A percentile compares a stretch with the other conserved stretches of the same genome.
Evolutionary conservation across 2,797 vertebrate genomes (phyloP).

Genomic region (Girardinus metallicus): DNA sequence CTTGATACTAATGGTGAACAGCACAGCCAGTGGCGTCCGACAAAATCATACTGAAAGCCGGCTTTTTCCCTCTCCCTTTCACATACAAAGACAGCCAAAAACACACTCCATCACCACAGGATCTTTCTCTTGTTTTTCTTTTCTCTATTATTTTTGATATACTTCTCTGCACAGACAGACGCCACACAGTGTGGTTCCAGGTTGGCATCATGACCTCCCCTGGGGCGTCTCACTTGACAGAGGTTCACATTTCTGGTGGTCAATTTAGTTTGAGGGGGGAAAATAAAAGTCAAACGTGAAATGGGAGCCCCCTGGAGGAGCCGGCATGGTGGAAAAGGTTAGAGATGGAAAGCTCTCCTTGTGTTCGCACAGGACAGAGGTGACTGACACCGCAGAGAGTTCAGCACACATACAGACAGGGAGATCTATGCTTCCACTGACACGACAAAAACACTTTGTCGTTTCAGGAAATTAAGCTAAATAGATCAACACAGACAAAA

Average conservation of each 20-base stretch:
- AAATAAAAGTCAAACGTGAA: conserved; percentile 76
- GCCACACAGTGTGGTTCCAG: conserved; percentile 43
- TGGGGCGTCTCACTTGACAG: conserved; percentile 62
- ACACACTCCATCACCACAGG: conserved; percentile 35
- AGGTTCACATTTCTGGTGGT: conserved; percentile 72
- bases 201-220: conserved; percentile 51
- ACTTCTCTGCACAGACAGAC: conserved; percentile 46
- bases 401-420: not conserved
- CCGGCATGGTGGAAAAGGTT: conserved; percentile 37
- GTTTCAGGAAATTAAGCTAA: not conserved
- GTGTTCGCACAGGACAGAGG: conserved; percentile 22
- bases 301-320: conserved; percentile 57
- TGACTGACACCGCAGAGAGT: not conserved
- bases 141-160: conserved; percentile 20
- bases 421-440: not conserved
- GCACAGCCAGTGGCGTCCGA: conserved; percentile 67
- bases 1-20: conserved; percentile 79
- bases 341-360: conserved; percentile 19
- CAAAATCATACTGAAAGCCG: conserved; percentile 72
- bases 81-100: conserved; percentile 37
- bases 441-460: not conserved
- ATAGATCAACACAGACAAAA: not conserved
- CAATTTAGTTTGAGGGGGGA: conserved; percentile 60
- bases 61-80: conserved; percentile 14
- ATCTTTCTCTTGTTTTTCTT: conserved; percentile 40